Conservation (phyloP, 1,140 invertebrate genomes). For the Zaprionus tsacasi region DNA sequence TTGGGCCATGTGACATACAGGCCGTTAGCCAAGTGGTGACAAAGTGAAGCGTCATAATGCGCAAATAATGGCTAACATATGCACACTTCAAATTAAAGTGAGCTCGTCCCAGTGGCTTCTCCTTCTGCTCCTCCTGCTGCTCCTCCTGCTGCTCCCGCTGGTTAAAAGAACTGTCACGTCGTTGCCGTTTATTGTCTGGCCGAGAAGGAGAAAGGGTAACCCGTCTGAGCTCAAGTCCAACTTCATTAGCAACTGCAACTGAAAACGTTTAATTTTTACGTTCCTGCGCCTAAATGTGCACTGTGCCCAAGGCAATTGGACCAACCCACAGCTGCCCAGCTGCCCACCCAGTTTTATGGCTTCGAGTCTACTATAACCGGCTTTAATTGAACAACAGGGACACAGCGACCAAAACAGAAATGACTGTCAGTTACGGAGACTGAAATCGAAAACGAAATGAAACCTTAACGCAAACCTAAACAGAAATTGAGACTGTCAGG, state of each 20-base stretch:
- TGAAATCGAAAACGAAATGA: constrained; percentile 2
- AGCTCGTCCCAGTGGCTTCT: constrained; percentile 21
- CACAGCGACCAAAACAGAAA: constrained; percentile 1
- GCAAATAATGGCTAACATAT: constrained; percentile 68
- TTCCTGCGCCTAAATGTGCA: constrained; percentile 77
- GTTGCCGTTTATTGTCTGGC: constrained; percentile 48
- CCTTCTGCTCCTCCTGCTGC: background rate
- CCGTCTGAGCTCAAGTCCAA: background rate
- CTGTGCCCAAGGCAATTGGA: constrained; percentile 44
- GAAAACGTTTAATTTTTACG: constrained; percentile 75
- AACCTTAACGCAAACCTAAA: constrained; percentile 1
- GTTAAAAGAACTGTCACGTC: constrained; percentile 60
- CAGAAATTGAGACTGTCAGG: background rate
- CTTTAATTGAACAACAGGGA: constrained; percentile 69
- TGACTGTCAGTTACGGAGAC: background rate
- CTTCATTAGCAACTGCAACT: constrained; percentile 75
- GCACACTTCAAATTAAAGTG: constrained; percentile 75
- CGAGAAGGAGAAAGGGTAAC: background rate
- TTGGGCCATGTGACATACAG: background rate
- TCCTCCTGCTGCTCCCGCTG: background rate
- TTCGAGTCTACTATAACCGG: constrained; percentile 65
- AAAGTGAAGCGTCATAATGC: constrained; percentile 63
- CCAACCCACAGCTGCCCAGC: background rate
- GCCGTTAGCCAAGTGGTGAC: constrained; percentile 24
- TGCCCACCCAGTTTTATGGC: constrained; percentile 70